phyloP scores from a whole-genome alignment of 1,140 invertebrate genomes.

The Euborellia annulipes region DNA sequence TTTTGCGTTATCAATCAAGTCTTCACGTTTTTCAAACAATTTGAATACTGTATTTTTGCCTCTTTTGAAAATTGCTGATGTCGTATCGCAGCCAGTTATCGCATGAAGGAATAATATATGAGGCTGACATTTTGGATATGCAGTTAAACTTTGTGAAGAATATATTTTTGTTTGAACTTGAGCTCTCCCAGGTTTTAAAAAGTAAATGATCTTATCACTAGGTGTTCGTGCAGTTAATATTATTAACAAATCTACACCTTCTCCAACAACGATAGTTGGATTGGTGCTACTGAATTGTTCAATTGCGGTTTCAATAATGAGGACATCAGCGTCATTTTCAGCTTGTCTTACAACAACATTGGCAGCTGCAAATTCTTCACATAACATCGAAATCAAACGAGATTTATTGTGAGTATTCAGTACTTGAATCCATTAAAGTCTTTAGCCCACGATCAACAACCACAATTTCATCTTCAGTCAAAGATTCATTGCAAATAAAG shows the following conservation, averaged over 20 bases:
- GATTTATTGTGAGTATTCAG: no score
- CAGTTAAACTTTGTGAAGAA: slow-evolving; percentile 14
- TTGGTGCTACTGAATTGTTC: slow-evolving; percentile 6
- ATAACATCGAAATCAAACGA: no score
- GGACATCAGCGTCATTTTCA: slow-evolving; percentile 15
- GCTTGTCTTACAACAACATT: no score
- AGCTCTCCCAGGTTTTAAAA: slow-evolving; percentile 24
- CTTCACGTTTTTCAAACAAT: background rate
- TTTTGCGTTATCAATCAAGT: background rate
- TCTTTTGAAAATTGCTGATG: slow-evolving; percentile 11
- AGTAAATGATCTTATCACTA: slow-evolving; percentile 21
- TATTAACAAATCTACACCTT: slow-evolving; percentile 18
- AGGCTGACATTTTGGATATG: background rate
- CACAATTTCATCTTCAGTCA: no score
- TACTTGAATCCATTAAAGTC: no score
- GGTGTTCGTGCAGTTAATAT: slow-evolving; percentile 16
- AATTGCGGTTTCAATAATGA: slow-evolving; percentile 15
- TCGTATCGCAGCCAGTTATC: slow-evolving; percentile 13
- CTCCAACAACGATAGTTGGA: slow-evolving; percentile 17
- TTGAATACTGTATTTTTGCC: slow-evolving; percentile 8
- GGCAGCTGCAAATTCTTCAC: no score
- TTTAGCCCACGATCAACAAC: no score
- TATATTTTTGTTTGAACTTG: slow-evolving; percentile 17
- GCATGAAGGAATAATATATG: slow-evolving; percentile 14
- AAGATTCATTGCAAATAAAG: no score